Percentiles rank a stretch among this genome's conserved stretches.
Evolutionary conservation across 2,888 invertebrate species (phyloP).

Genomic region (Hofmannophila pseudospretella): DNA sequence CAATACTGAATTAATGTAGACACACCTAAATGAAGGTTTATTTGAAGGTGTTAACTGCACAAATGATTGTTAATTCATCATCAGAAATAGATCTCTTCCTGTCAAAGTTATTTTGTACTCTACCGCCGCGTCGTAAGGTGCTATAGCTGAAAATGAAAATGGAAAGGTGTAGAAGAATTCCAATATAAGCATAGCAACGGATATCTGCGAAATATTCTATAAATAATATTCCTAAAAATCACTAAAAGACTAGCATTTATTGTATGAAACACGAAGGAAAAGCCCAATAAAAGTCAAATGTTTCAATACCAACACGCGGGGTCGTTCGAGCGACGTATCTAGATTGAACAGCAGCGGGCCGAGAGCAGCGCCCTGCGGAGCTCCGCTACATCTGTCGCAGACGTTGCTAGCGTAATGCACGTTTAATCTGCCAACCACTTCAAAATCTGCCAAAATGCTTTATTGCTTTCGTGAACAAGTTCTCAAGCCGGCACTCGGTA

Average conservation of each 20-base stretch:
- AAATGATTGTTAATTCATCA: no score
- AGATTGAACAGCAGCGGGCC: slow-evolving; percentile 22
- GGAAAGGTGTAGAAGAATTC: no score
- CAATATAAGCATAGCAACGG: no score
- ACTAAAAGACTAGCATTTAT: slow-evolving; percentile 6
- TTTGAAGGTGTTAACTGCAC: no score
- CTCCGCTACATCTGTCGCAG: slow-evolving; percentile 53
- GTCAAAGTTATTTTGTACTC: no score
- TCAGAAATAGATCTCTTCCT: no score
- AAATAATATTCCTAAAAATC: no score
- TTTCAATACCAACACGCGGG: slow-evolving; percentile 25
- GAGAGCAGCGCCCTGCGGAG: slow-evolving; percentile 24
- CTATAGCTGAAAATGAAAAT: no score
- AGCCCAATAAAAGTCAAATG: slow-evolving; percentile 29
- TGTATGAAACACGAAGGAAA: slow-evolving; percentile 8
- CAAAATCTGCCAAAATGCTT: slow-evolving; percentile 75
- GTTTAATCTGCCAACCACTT: slow-evolving; percentile 68
- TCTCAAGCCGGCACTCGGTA: slow-evolving; percentile 47
- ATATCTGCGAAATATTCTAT: no score
- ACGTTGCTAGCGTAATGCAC: slow-evolving; percentile 64
- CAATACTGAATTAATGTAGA: no score
- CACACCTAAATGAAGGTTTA: no score
- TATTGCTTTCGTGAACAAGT: slow-evolving; percentile 67
- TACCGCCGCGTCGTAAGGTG: no score
- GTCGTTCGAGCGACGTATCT: slow-evolving; percentile 13